Conservation (phyloP, 2,113 vertebrate genomes). For the Polypterus senegalus region DNA sequence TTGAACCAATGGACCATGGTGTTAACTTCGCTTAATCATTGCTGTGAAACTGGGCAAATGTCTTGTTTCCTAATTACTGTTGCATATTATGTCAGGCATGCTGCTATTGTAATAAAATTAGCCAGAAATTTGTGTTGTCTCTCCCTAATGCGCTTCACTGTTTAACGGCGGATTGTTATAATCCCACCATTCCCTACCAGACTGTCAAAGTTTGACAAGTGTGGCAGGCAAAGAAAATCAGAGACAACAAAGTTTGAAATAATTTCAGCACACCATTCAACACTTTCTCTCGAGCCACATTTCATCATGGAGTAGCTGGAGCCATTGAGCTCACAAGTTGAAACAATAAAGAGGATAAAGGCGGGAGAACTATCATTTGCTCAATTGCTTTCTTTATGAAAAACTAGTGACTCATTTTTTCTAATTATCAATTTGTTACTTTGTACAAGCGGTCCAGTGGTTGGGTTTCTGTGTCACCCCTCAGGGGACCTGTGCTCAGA, state of each 20-base stretch:
- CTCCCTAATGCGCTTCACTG: slow-evolving; percentile 39
- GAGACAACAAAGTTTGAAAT: slow-evolving; percentile 36
- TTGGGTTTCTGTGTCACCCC: too few species aligned
- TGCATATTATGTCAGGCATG: slow-evolving; percentile 72
- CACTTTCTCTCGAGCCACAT: not conserved
- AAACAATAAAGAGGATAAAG: not conserved
- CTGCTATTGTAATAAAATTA: slow-evolving; percentile 65
- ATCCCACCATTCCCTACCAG: not conserved
- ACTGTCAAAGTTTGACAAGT: slow-evolving; percentile 17
- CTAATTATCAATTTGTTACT: not conserved
- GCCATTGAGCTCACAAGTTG: not conserved
- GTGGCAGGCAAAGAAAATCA: slow-evolving; percentile 43
- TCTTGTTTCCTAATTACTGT: slow-evolving; percentile 94
- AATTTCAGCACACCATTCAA: slow-evolving; percentile 18
- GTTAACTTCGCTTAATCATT: slow-evolving; percentile 81
- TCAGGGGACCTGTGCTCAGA: too few species aligned
- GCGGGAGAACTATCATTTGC: not conserved
- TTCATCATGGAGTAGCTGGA: not conserved
- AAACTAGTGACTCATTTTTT: not conserved
- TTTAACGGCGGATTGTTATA: slow-evolving; percentile 2
- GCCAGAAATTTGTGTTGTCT: slow-evolving; percentile 55
- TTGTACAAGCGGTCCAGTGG: too few species aligned
- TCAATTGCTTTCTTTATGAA: not conserved
- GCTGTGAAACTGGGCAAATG: slow-evolving; percentile 60
- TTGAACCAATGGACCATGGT: slow-evolving; percentile 90